Conservation (phyloP, 37 sponge, comb jelly and placozoan genomes). For the Bolinopsis microptera region DNA sequence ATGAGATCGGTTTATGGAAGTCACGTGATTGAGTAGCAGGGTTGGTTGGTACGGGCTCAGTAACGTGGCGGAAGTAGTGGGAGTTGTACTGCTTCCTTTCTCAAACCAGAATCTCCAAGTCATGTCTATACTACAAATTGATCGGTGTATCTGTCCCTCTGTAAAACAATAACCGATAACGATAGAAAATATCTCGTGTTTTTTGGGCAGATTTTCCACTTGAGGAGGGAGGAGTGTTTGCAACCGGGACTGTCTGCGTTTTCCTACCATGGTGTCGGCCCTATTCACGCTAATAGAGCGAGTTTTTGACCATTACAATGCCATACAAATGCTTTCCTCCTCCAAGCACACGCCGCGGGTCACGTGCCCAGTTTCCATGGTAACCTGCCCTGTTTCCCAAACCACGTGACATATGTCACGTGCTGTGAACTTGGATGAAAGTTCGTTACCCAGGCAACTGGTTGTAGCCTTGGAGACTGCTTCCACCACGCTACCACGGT, state of each 20-base stretch:
- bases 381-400: neutral
- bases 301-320: neutral
- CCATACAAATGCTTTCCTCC: neutral
- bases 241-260: neutral
- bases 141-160: too few species aligned
- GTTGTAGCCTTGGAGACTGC: neutral
- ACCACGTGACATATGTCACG: neutral
- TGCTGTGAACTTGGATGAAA: neutral
- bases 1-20: neutral
- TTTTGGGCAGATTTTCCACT: neutral
- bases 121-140: too few species aligned
- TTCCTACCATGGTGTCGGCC: neutral
- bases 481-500: neutral
- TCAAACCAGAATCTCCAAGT: neutral
- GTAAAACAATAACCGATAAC: neutral
- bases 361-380: neutral
- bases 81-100: neutral
- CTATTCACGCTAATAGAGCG: neutral
- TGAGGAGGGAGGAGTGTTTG: neutral
- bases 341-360: neutral
- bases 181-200: neutral
- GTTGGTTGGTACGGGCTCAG: neutral
- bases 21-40: neutral
- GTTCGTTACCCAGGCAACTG: neutral
- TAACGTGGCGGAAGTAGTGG: neutral